Evolutionary conservation across 92 coral and sea anemone genomes (phyloP).

Genomic region (Phenganax stokvisi): DNA sequence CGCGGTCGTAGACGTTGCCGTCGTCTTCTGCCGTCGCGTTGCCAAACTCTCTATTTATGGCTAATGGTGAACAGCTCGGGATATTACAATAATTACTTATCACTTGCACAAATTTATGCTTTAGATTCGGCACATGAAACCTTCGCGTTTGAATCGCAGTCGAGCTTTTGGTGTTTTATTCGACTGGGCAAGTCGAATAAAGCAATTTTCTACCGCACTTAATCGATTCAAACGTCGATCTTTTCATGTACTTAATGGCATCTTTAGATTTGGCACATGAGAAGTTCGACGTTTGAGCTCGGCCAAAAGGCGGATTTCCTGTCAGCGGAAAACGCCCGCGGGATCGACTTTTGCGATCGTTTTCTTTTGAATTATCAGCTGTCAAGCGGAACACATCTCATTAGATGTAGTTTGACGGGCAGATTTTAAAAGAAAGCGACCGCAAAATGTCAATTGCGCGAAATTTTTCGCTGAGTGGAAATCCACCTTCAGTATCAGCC

Average conservation of each 20-base stretch:
- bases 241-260: constrained; percentile 9
- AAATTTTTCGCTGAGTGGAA: too few relatives aligned
- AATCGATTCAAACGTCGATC: constrained; percentile 17
- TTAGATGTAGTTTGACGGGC: too few relatives aligned
- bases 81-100: constrained; percentile 32
- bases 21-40: too few relatives aligned
- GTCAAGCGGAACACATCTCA: too few relatives aligned
- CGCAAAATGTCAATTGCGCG: too few relatives aligned
- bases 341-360: too few relatives aligned
- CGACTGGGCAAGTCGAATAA: constrained; percentile 15
- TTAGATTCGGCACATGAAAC: constrained; percentile 16
- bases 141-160: constrained; percentile 3
- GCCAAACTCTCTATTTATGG: too few relatives aligned
- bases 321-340: too few relatives aligned
- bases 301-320: background rate
- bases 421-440: too few relatives aligned
- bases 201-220: background rate
- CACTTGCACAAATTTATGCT: constrained; percentile 2
- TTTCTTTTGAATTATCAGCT: too few relatives aligned
- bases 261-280: constrained; percentile 15
- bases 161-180: constrained; percentile 4
- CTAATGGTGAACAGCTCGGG: constrained; percentile 1
- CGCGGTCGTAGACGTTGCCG: too few relatives aligned
- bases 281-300: constrained; percentile 12
- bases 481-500: too few relatives aligned